Conservation (phyloP, 2,888 invertebrate genomes). For the Pristionchus maxplancki region DNA sequence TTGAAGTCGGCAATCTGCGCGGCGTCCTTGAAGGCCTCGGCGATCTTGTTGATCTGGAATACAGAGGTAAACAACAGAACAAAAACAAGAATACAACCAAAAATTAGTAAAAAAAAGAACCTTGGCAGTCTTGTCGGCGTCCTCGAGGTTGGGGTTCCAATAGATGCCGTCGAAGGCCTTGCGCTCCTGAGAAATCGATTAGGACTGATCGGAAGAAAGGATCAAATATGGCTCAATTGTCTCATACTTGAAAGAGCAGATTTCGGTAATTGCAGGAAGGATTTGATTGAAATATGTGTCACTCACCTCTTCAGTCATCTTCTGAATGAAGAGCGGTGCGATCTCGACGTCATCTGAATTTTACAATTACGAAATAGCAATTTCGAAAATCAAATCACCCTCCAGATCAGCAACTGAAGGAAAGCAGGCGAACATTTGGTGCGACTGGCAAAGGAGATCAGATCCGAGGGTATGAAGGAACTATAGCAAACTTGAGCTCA, state of each 20-base stretch:
- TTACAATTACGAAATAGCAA: neutral
- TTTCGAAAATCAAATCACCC: neutral
- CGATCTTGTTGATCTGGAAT: slow-evolving; percentile 29
- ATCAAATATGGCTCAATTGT: too few species aligned
- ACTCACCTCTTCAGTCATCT: slow-evolving; percentile 18
- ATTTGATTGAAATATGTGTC: too few species aligned
- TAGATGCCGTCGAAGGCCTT: slow-evolving; percentile 35
- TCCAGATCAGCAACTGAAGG: neutral
- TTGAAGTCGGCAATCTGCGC: slow-evolving; percentile 33
- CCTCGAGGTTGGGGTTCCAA: slow-evolving; percentile 36
- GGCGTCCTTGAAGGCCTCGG: slow-evolving; percentile 30
- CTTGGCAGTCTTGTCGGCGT: slow-evolving; percentile 5
- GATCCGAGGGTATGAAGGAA: neutral
- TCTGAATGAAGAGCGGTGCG: slow-evolving; percentile 32
- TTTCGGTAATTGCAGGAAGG: too few species aligned
- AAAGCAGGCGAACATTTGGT: slow-evolving; percentile 29
- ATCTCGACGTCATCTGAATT: slow-evolving; percentile 22
- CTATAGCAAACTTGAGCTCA: neutral
- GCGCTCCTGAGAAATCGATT: slow-evolving; percentile 26
- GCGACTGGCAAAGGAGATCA: neutral
- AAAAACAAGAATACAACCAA: too few species aligned
- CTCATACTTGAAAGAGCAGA: too few species aligned
- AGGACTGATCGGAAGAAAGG: too few species aligned
- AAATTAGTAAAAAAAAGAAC: too few species aligned
- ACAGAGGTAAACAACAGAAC: too few species aligned